These are phyloP conservation scores for Rhea americana DNA, from an alignment of 2,113 vertebrate species.

Conservation along the genomic window DNA sequence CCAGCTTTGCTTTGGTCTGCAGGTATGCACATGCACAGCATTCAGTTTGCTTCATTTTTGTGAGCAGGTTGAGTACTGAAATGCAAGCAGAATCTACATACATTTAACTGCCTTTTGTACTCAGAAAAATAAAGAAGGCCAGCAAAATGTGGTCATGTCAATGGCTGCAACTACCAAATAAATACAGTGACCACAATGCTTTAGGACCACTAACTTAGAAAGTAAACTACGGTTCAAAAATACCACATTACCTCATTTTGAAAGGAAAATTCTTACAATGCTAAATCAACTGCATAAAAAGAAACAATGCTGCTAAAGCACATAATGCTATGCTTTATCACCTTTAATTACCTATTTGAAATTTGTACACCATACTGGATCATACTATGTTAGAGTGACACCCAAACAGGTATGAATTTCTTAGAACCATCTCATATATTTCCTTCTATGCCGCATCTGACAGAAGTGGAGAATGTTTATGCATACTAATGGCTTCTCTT, in stretches of 20 bases:
- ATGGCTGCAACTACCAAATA: background rate
- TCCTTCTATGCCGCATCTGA: background rate
- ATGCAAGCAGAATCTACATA: background rate
- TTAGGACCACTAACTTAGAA: background rate
- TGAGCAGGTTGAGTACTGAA: background rate
- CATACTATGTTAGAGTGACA: background rate
- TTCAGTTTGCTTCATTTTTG: background rate
- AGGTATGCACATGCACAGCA: constrained; percentile 5
- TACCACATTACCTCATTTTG: background rate
- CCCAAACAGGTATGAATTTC: background rate
- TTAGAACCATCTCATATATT: background rate
- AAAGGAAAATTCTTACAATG: background rate
- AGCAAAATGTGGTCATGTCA: background rate
- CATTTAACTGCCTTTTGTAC: background rate
- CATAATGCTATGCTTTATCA: background rate
- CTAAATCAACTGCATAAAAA: background rate
- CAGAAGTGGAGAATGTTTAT: background rate
- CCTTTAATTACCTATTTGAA: background rate
- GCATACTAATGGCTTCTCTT: background rate
- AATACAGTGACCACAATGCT: background rate
- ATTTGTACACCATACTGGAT: background rate
- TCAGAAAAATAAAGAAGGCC: background rate
- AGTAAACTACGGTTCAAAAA: background rate
- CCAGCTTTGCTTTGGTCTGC: constrained; percentile 5
- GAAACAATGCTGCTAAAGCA: background rate